Conservation (phyloP, 2,113 vertebrate genomes). For the Muntiacus muntjak region DNA sequence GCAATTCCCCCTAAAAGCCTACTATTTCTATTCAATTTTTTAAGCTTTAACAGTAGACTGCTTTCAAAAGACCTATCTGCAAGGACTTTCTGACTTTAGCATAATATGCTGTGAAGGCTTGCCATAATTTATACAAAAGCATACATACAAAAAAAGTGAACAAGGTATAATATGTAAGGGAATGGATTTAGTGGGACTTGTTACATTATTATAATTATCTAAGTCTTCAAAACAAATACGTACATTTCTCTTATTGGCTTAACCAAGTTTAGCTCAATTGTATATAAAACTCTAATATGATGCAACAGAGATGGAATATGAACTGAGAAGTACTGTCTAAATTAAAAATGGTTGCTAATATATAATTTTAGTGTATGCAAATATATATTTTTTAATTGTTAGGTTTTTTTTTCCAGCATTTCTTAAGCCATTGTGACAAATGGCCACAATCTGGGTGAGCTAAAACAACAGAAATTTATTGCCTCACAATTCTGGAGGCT, state of each 20-base stretch:
- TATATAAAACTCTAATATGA: not conserved
- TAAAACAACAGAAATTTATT: not conserved
- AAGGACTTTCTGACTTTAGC: not conserved
- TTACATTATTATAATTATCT: not conserved
- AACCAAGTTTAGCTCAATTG: not conserved
- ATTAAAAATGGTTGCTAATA: not conserved
- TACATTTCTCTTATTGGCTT: not conserved
- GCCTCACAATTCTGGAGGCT: not conserved
- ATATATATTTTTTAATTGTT: not conserved
- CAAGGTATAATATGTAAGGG: not conserved
- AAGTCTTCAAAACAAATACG: not conserved
- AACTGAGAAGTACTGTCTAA: not conserved
- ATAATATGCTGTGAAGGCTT: not conserved
- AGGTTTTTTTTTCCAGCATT: not conserved
- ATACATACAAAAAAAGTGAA: not conserved
- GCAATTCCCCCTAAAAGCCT: not conserved
- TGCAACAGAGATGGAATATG: not conserved
- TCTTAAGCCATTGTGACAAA: not conserved
- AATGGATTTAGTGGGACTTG: not conserved
- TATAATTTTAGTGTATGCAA: not conserved
- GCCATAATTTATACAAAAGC: slow-evolving; percentile 27
- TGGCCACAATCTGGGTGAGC: not conserved
- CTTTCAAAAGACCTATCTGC: not conserved
- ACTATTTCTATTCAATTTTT: not conserved
- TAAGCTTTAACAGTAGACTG: not conserved